Percentiles rank a stretch among this genome's conserved stretches.
These are phyloP conservation scores for silkworm (Bombyx mori) DNA, from an alignment of 1,140 invertebrate genomes.

Conservation along the genomic window DNA sequence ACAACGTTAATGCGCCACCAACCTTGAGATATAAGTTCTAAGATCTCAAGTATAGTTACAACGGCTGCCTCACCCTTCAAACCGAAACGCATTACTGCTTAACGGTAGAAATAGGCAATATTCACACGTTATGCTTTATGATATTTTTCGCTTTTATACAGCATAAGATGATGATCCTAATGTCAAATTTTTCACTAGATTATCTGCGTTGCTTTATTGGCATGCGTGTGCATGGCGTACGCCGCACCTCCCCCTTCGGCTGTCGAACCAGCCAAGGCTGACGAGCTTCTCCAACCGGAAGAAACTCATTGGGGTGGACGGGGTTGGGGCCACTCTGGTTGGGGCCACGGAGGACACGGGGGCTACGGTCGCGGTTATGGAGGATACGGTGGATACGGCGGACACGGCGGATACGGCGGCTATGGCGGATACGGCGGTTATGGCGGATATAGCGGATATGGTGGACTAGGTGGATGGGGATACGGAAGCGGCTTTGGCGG, in stretches of 20 bases:
- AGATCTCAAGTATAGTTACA: too few species aligned
- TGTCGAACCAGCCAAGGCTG: background rate
- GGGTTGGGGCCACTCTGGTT: slow-evolving; percentile 1
- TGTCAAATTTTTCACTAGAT: background rate
- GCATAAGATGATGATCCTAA: background rate
- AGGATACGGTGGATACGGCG: slow-evolving; percentile 9
- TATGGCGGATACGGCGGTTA: slow-evolving; percentile 9
- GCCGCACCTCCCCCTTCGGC: slow-evolving; percentile 14
- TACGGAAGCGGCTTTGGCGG: slow-evolving; percentile 10
- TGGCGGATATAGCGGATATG: slow-evolving; percentile 8
- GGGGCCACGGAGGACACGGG: background rate
- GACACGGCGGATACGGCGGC: background rate
- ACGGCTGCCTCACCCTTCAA: too few species aligned
- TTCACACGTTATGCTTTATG: background rate
- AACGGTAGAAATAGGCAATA: background rate
- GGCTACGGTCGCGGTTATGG: slow-evolving; percentile 2
- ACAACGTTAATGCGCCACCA: too few species aligned
- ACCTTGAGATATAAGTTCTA: too few species aligned
- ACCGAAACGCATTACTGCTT: too few species aligned
- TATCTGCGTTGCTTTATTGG: slow-evolving; percentile 14
- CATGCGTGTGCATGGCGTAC: slow-evolving; percentile 20
- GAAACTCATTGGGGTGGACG: slow-evolving; percentile 12
- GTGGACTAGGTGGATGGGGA: slow-evolving; percentile 8
- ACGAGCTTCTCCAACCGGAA: slow-evolving; percentile 9
- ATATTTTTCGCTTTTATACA: background rate